Evolutionary conservation across 2,113 vertebrate species (phyloP).

Genomic region (Apaloderma vittatum): DNA sequence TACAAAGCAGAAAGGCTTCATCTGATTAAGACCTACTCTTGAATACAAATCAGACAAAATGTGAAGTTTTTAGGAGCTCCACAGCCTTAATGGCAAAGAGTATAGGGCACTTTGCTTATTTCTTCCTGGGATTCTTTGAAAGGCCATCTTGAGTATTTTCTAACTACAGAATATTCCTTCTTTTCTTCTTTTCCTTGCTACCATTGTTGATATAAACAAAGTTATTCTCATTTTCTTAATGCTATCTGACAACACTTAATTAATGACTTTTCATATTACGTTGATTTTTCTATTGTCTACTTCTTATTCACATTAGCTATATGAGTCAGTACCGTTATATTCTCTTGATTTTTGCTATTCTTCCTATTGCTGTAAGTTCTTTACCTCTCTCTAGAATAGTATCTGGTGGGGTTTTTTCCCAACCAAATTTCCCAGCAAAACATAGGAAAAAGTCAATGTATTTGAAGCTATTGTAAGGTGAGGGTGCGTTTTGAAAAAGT

Average conservation of each 20-base stretch:
- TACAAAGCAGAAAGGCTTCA: background rate
- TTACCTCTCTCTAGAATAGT: background rate
- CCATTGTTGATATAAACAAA: background rate
- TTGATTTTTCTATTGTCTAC: background rate
- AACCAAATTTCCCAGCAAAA: background rate
- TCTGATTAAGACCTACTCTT: background rate
- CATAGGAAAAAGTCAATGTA: background rate
- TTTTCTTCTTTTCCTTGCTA: background rate
- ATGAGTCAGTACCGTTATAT: background rate
- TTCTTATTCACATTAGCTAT: background rate
- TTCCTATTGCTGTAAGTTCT: background rate
- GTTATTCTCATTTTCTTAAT: background rate
- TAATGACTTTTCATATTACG: background rate
- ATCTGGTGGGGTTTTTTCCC: rapidly evolving
- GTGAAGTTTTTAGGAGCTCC: background rate
- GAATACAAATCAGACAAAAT: background rate
- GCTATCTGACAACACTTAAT: background rate
- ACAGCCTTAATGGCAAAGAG: background rate
- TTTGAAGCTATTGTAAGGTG: background rate
- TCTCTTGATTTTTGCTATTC: background rate
- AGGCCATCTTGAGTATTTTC: background rate
- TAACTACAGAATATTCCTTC: background rate
- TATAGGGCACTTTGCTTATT: rapidly evolving
- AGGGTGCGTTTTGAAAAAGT: background rate
- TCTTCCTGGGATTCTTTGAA: background rate